Evolutionary conservation across 1,140 invertebrate species (phyloP).

Genomic region (Drosophila serrata): DNA sequence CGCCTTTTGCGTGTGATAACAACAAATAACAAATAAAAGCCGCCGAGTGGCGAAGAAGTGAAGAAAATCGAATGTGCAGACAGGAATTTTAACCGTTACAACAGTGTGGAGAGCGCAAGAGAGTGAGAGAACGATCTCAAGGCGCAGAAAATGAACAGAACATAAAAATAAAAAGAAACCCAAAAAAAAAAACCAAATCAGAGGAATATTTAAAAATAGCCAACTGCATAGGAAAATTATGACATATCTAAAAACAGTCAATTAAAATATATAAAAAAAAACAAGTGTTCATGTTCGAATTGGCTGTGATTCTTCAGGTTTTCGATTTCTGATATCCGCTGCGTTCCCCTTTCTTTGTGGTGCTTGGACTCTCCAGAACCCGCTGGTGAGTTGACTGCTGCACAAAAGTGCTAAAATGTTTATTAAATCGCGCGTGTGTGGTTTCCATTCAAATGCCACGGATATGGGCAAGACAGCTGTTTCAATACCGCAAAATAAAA

Average conservation of each 20-base stretch:
- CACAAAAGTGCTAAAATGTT: conserved; percentile 19
- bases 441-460: conserved; percentile 26
- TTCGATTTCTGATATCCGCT: conserved; percentile 4
- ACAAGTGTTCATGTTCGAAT: not conserved
- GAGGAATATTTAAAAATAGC: conserved; percentile 28
- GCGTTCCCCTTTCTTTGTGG: not conserved
- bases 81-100: conserved; percentile 44
- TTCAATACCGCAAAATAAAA: conserved; percentile 44
- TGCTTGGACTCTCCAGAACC: conserved; percentile 8
- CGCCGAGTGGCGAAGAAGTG: conserved; percentile 33
- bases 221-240: conserved; percentile 39
- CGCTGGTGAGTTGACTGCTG: conserved; percentile 33
- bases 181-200: conserved; percentile 7
- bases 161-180: conserved; percentile 15
- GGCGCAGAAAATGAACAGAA: conserved; percentile 4
- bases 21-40: conserved; percentile 26
- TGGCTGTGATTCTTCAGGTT: conserved; percentile 1
- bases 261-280: conserved; percentile 36
- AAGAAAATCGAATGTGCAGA: conserved; percentile 33
- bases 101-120: not conserved
- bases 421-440: conserved; percentile 45
- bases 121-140: conserved; percentile 9
- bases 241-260: conserved; percentile 35
- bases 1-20: conserved; percentile 37
- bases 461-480: conserved; percentile 58